Conservation (phyloP, 1,140 invertebrate genomes). For the Platyura marginata region DNA sequence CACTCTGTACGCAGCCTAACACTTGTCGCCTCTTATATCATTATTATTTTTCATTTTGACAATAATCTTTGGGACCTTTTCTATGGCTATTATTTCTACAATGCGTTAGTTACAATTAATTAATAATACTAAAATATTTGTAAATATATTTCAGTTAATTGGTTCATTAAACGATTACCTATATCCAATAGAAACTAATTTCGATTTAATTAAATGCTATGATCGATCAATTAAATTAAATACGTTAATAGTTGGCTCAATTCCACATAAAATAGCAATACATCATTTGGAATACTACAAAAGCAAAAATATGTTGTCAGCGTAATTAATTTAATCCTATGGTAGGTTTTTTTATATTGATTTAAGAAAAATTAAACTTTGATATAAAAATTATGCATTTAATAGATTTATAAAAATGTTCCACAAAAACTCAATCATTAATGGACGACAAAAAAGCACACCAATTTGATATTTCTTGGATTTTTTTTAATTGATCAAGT, state of each 20-base stretch:
- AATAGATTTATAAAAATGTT: neutral
- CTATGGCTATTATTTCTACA: too few relatives aligned
- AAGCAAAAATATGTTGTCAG: neutral
- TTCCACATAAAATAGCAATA: slow-evolving; percentile 39
- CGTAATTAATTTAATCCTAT: neutral
- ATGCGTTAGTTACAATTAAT: neutral
- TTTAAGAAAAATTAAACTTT: neutral
- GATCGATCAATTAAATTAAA: slow-evolving; percentile 35
- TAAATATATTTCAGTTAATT: slow-evolving; percentile 18
- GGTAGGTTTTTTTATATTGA: neutral
- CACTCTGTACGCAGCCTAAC: too few relatives aligned
- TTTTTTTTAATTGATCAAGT: neutral
- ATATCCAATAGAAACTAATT: slow-evolving; percentile 42
- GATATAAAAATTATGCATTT: neutral
- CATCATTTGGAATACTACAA: slow-evolving; percentile 32
- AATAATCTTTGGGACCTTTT: too few relatives aligned
- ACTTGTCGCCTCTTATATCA: too few relatives aligned
- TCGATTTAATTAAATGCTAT: slow-evolving; percentile 43
- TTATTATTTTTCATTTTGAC: too few relatives aligned
- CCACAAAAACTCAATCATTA: neutral
- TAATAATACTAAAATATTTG: neutral
- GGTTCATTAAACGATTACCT: slow-evolving; percentile 39
- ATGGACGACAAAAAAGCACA: neutral
- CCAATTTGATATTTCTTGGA: neutral
- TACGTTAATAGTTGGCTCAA: slow-evolving; percentile 31